These are phyloP conservation scores for Metalampra italica DNA, from an alignment of 2,888 invertebrate species.

Conservation along the genomic window DNA sequence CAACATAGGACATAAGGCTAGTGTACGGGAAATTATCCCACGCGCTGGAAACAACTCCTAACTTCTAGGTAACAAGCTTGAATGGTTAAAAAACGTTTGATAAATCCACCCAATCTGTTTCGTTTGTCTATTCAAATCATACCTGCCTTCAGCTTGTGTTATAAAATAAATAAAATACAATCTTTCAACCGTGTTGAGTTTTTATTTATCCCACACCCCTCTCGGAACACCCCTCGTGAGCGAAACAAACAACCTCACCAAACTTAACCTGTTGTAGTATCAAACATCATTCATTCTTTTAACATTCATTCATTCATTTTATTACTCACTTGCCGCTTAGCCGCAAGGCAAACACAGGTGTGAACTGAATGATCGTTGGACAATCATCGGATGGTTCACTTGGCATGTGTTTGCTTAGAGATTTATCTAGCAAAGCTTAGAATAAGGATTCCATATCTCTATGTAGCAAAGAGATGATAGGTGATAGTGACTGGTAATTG, in stretches of 20 bases:
- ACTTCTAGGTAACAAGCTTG: no score
- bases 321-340: conserved; percentile 42
- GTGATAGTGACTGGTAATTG: neutral
- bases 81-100: no score
- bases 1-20: no score
- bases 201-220: neutral
- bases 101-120: no score
- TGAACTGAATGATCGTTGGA: conserved; percentile 10
- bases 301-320: no score
- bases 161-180: no score
- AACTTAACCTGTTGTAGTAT: conserved; percentile 32
- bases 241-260: conserved; percentile 3
- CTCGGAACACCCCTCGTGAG: neutral
- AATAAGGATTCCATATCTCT: no score
- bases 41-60: no score
- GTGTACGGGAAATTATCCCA: no score
- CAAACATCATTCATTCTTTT: conserved; percentile 11
- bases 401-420: conserved; percentile 29
- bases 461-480: neutral
- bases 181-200: no score
- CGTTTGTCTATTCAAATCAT: no score
- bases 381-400: neutral
- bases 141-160: no score
- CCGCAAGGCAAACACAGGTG: conserved; percentile 67
- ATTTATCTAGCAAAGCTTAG: neutral